A percentile compares a stretch with the other conserved stretches of the same genome.
Conservation (phyloP, 2,797 vertebrate genomes). For the Gymnoscopelus braueri region DNA sequence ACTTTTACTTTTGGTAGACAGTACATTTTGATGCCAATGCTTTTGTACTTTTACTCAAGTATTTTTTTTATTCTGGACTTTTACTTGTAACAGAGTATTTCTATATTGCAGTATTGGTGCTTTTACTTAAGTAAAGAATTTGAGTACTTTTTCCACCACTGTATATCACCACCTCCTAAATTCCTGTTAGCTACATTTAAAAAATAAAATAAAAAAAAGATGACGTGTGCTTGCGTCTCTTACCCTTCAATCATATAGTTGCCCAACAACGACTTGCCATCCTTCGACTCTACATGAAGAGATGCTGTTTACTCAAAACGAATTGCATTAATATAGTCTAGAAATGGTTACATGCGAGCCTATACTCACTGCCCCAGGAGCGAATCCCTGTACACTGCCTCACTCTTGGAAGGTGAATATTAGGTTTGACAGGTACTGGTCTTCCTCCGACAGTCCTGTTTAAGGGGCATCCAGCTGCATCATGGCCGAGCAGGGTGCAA, state of each 20-base stretch:
- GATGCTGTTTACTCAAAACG: neutral
- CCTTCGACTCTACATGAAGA: slow-evolving; percentile 58
- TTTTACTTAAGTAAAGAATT: no score
- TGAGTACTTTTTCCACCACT: no score
- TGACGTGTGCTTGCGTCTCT: slow-evolving; percentile 31
- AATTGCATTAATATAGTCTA: no score
- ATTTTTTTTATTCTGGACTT: no score
- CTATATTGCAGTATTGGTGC: no score
- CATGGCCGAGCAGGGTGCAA: slow-evolving; percentile 54
- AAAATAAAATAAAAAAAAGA: no score
- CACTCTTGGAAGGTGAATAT: slow-evolving; percentile 25
- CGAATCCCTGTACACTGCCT: slow-evolving; percentile 44
- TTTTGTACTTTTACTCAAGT: no score
- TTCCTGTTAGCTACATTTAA: no score
- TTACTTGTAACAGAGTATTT: no score
- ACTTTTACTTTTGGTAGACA: no score
- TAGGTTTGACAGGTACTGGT: slow-evolving; percentile 29
- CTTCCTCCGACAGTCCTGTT: slow-evolving; percentile 47
- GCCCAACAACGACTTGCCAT: slow-evolving; percentile 44
- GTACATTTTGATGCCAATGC: no score
- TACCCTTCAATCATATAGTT: slow-evolving; percentile 58
- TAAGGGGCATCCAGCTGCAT: slow-evolving; percentile 8
- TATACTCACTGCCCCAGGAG: slow-evolving; percentile 46
- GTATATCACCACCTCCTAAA: no score
- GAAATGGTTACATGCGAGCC: neutral